phyloP scores from a whole-genome alignment of 1,140 invertebrate species.

The Caenorhabditis elegans region WBcel235 BX284606.5:9500001-9500500 shows the following conservation, averaged over 20 bases:
- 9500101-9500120: slow-evolving; percentile 32
- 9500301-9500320: no score
- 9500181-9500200: background rate
- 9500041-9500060: background rate
- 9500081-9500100: background rate
- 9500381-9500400: no score
- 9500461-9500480: no score
- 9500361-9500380: no score
- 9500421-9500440: no score
- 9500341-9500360: no score
- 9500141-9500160: background rate
- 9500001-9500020: slow-evolving; percentile 21
- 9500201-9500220: background rate
- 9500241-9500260: no score
- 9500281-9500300: no score
- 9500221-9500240: background rate
- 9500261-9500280: background rate
- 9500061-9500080: background rate
- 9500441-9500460: no score
- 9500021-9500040: background rate
- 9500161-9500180: background rate
- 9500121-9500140: background rate
- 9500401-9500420: no score
- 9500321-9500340: no score
- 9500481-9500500: no score